A percentile compares a stretch with the other conserved stretches of the same genome.
phyloP scores from a whole-genome alignment of 2,113 vertebrate species.

The Prunella fulvescens region DNA sequence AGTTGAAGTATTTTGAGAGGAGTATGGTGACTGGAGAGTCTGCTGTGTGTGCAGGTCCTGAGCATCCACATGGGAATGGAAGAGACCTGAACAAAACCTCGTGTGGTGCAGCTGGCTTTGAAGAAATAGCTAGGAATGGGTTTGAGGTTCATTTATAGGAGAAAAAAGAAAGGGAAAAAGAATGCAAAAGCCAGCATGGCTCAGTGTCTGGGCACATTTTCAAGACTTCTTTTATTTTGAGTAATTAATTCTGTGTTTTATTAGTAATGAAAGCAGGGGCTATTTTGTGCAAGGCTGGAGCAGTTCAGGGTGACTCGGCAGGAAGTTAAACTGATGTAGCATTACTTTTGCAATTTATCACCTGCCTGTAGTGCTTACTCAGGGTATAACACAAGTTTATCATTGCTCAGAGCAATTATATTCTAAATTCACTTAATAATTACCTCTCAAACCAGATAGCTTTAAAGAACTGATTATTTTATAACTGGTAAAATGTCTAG shows the following conservation, averaged over 20 bases:
- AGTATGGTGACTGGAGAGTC: neutral
- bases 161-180: neutral
- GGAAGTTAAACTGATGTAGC: slow-evolving; percentile 52
- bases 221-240: slow-evolving; percentile 45
- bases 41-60: neutral
- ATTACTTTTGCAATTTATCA: slow-evolving; percentile 63
- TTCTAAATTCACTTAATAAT: slow-evolving; percentile 10
- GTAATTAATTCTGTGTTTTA: slow-evolving; percentile 70
- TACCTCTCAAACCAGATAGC: neutral
- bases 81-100: neutral
- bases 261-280: slow-evolving; percentile 47
- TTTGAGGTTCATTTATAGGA: neutral
- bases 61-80: neutral
- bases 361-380: slow-evolving; percentile 63
- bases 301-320: slow-evolving; percentile 59
- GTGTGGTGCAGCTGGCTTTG: neutral
- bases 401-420: slow-evolving; percentile 47
- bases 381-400: slow-evolving; percentile 56
- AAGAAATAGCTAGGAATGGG: neutral
- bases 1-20: neutral
- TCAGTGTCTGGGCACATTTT: slow-evolving; percentile 38
- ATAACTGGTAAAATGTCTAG: neutral
- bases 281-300: slow-evolving; percentile 39
- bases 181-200: neutral
- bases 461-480: neutral